Evolutionary conservation across 2,888 invertebrate species (phyloP).

Genomic region (Tetranychus truncatus): DNA sequence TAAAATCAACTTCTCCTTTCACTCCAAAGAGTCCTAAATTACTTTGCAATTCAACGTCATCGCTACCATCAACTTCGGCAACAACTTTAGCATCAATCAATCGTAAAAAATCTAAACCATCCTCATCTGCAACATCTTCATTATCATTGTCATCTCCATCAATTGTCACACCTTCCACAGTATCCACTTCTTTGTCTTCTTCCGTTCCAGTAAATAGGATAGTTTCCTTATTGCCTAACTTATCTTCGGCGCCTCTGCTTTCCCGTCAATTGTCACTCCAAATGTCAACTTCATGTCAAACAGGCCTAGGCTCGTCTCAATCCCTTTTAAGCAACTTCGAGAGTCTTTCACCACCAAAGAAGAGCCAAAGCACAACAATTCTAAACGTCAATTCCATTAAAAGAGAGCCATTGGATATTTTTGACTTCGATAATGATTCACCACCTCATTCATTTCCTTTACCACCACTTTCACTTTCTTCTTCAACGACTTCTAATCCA

Average conservation of each 20-base stretch:
- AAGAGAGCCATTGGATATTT: slow-evolving; percentile 2
- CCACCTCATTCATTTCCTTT: slow-evolving; percentile 13
- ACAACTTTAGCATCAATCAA: background rate
- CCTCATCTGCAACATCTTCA: background rate
- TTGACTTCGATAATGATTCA: slow-evolving; percentile 14
- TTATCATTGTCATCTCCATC: background rate
- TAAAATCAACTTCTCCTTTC: background rate
- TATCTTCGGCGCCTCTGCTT: background rate
- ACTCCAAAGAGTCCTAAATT: too few species aligned
- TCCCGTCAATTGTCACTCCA: background rate
- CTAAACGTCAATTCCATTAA: background rate
- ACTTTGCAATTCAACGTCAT: background rate
- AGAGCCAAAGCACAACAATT: background rate
- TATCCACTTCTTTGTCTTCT: background rate
- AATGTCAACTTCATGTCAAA: background rate
- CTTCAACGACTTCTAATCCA: background rate
- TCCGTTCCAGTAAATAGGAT: background rate
- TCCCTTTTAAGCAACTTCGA: background rate
- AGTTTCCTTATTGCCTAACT: background rate
- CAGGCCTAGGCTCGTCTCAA: background rate
- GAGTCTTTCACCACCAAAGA: background rate
- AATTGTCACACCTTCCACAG: background rate
- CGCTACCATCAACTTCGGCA: background rate
- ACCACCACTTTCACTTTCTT: slow-evolving; percentile 2
- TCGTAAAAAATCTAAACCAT: slow-evolving; percentile 8